phyloP scores from a whole-genome alignment of 2,113 vertebrate genomes.

The Alosa alosa region DNA sequence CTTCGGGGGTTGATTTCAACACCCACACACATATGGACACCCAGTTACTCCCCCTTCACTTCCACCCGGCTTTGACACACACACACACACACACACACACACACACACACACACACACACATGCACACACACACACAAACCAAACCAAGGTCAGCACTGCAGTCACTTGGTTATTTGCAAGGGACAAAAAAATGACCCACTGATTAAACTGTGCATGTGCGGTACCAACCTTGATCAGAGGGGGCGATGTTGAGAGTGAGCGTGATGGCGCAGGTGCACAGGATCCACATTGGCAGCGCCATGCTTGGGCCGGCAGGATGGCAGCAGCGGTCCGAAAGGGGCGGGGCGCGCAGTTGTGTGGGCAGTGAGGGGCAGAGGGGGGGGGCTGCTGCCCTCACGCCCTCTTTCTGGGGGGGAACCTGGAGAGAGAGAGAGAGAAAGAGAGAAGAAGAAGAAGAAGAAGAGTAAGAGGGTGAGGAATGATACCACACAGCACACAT shows the following conservation, averaged over 20 bases:
- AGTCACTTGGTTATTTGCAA: not conserved
- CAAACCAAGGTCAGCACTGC: not conserved
- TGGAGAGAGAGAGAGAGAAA: constrained; percentile 34
- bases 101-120: not conserved
- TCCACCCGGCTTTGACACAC: not conserved
- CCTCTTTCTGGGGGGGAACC: constrained; percentile 59
- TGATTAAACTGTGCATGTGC: not conserved
- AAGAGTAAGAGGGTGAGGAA: not conserved
- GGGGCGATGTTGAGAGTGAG: constrained; percentile 62
- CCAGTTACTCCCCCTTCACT: not conserved
- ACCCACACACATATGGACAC: constrained; percentile 42
- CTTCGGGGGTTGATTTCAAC: constrained; percentile 46
- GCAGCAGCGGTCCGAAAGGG: not conserved
- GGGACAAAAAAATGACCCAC: not conserved
- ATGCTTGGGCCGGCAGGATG: constrained; percentile 57
- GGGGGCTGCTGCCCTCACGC: constrained; percentile 60
- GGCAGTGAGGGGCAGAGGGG: constrained; percentile 56
- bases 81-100: constrained; percentile 49
- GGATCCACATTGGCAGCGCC: constrained; percentile 68
- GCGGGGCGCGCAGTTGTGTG: constrained; percentile 41
- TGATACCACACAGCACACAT: not conserved
- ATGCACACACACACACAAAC: not conserved
- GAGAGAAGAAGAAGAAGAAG: not conserved
- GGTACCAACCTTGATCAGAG: constrained; percentile 67
- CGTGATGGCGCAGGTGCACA: constrained; percentile 62